Evolutionary conservation across 2,113 vertebrate genomes (phyloP).

Genomic region (Synodontis membranacea): DNA sequence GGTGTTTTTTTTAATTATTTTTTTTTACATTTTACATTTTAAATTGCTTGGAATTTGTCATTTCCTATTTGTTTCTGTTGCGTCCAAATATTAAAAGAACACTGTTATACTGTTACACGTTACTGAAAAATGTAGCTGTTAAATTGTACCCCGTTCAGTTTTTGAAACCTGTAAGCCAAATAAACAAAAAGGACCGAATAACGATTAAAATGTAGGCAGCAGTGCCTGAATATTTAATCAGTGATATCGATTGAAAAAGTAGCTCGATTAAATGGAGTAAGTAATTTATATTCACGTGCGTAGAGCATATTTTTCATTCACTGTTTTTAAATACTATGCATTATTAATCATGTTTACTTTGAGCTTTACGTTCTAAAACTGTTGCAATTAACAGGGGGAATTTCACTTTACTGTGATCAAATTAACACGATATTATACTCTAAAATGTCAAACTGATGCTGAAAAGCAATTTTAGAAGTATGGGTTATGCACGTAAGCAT

Average conservation of each 20-base stretch:
- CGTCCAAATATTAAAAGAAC: neutral
- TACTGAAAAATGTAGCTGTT: neutral
- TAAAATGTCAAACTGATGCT: neutral
- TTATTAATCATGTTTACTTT: slow-evolving; percentile 56
- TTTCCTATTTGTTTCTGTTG: neutral
- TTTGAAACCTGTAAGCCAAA: neutral
- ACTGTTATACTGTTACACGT: too few species aligned
- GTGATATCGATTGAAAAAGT: slow-evolving; percentile 62
- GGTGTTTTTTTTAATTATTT: neutral
- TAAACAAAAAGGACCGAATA: neutral
- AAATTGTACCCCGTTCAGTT: neutral
- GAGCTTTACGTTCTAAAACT: slow-evolving; percentile 43
- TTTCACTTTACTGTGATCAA: neutral
- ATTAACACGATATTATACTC: neutral
- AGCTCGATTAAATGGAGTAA: slow-evolving; percentile 60
- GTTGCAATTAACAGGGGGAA: neutral
- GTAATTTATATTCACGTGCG: slow-evolving; percentile 59
- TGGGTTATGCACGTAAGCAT: too few species aligned
- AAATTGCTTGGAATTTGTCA: neutral
- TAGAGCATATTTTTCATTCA: slow-evolving; percentile 61
- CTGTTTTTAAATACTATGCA: slow-evolving; percentile 54
- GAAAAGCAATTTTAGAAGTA: neutral
- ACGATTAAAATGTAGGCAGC: slow-evolving; percentile 9
- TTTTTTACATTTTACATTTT: neutral
- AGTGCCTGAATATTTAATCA: slow-evolving; percentile 43